Evolutionary conservation across 1,140 invertebrate genomes (phyloP).

Genomic region (Phthorimaea operculella): DNA sequence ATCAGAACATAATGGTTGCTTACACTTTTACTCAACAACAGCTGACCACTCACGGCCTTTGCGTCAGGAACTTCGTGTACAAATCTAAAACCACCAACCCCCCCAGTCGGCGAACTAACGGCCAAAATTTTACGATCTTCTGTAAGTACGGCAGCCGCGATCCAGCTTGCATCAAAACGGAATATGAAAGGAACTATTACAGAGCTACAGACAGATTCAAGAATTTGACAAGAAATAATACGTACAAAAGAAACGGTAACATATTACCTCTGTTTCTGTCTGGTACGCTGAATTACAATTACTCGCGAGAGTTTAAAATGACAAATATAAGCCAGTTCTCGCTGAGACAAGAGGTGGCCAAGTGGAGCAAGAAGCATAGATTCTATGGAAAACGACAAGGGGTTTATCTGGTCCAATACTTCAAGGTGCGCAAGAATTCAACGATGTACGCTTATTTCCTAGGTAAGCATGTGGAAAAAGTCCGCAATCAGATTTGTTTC

Average conservation of each 20-base stretch:
- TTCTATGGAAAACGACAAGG: constrained; percentile 6
- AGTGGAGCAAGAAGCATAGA: constrained; percentile 12
- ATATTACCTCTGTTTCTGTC: constrained; percentile 27
- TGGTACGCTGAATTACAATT: constrained; percentile 35
- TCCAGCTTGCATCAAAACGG: constrained; percentile 15
- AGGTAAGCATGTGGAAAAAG: constrained; percentile 41
- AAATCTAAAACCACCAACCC: constrained; percentile 14
- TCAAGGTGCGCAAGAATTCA: constrained; percentile 50
- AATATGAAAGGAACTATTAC: constrained; percentile 39
- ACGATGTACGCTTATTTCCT: constrained; percentile 45
- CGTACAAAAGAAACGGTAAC: constrained; percentile 25
- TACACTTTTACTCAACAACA: constrained; percentile 16
- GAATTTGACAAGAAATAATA: constrained; percentile 34
- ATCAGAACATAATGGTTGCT: constrained; percentile 48
- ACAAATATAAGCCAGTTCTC: constrained; percentile 33
- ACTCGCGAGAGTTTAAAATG: constrained; percentile 35
- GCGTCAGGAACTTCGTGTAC: constrained; percentile 41
- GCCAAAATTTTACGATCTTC: constrained; percentile 6
- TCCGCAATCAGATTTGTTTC: no score
- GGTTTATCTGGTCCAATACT: constrained; percentile 43
- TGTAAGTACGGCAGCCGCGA: constrained; percentile 4
- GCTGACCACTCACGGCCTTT: constrained; percentile 17
- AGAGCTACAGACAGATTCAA: constrained; percentile 32
- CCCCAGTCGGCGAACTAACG: background rate
- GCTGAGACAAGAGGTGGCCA: constrained; percentile 18